Conservation (phyloP, 2,888 invertebrate genomes). For the Unio pictorum region DNA sequence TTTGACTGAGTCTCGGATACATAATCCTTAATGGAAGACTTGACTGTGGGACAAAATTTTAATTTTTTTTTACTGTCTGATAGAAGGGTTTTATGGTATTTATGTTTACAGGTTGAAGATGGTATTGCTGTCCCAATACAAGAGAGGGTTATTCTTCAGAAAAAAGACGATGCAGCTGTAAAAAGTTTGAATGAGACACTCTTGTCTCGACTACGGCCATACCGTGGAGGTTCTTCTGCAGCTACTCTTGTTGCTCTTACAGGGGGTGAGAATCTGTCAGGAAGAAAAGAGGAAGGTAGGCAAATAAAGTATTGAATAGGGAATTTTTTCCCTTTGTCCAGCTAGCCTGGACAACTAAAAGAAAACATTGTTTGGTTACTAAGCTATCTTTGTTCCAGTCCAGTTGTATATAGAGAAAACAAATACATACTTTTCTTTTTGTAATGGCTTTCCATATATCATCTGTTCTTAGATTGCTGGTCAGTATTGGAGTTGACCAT, state of each 20-base stretch:
- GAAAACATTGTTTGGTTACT: too few relatives aligned
- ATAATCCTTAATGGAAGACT: too few relatives aligned
- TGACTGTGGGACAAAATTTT: too few relatives aligned
- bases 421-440: too few relatives aligned
- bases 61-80: too few relatives aligned
- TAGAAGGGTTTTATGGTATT: not conserved
- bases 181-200: slow-evolving; percentile 67
- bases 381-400: too few relatives aligned
- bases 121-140: slow-evolving; percentile 28
- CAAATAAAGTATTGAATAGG: not conserved
- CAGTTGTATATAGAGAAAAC: too few relatives aligned
- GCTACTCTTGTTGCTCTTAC: slow-evolving; percentile 66
- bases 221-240: slow-evolving; percentile 60
- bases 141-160: slow-evolving; percentile 50
- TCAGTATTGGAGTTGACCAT: too few relatives aligned
- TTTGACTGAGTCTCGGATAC: too few relatives aligned
- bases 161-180: slow-evolving; percentile 60
- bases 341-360: too few relatives aligned
- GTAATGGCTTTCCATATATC: too few relatives aligned
- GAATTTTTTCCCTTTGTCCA: not conserved
- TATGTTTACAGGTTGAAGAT: slow-evolving; percentile 29
- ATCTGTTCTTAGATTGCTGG: too few relatives aligned
- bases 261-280: slow-evolving; percentile 51
- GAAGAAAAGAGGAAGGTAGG: slow-evolving; percentile 58
- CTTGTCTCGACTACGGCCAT: slow-evolving; percentile 64